Base-by-base conservation (phyloP, 2,797 vertebrate species). In the Remorina albescens region DNA sequence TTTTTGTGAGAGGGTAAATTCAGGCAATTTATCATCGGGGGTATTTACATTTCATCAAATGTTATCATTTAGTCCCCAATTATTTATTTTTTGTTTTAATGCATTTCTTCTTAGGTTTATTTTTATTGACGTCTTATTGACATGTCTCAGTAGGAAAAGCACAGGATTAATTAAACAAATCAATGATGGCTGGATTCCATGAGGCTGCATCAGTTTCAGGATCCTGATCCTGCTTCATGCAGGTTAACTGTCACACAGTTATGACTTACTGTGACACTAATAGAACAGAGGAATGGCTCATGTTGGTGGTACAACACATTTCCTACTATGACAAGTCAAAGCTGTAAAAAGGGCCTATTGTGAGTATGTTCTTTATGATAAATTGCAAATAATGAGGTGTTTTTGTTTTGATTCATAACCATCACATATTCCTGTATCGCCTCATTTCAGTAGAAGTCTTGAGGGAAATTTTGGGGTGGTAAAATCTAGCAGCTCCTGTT, bases 331-430 rank as follows among this genome's bases (percentile, higher is more conserved):
- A 34, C 21, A 13, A 8, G 21, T 37, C 21, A 25, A 34, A 15
- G 15, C 23, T 49, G 44, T 68, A 23, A 58, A 67, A 65, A 41
- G 7, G n/a, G 18, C 26, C 26, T 34, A 8, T 16, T 69, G 21
- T 54, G 15, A 25, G 5, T 2, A n/a, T 42, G n/a, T 44, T 60
- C 21, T 34, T 47, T 18, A n/a, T 0, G 0, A 41, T 41, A 69
- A 23, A 44, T 39, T 55, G 12, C 13, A 28, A 65, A 28, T 10
- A 3, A 25, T 15, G 21, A 54, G 13, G n/a, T 9, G 6, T 60
- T 37, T 62, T 57, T 58, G 28, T 32, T 50, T 8, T 58, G 41
- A 68, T 64, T 51, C 15, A 32, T 32, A 51, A 47, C 7, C n/a
- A 41, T 69, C 39, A 19, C 9, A 71, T 23, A 57, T 51, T 42